A percentile compares a stretch with the other conserved stretches of the same genome.
Conservation (phyloP, 92 coral and sea anemone genomes). For the Epizoanthus stellaris region DNA sequence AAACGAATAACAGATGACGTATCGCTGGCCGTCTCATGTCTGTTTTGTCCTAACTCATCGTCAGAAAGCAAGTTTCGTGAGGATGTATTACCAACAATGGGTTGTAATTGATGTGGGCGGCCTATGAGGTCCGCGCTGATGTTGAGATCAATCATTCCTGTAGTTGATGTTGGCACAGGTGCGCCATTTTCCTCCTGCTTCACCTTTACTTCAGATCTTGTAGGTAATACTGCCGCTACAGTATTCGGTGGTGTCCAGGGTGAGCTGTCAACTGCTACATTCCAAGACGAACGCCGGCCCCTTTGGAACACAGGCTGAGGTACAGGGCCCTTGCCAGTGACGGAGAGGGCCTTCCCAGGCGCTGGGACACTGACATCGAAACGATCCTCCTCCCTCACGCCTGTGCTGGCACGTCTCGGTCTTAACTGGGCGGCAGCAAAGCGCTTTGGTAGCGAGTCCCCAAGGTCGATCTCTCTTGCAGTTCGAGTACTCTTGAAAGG, state of each 20-base stretch:
- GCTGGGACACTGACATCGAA: constrained; percentile 12
- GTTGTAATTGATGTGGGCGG: constrained; percentile 56
- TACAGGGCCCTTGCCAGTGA: background rate
- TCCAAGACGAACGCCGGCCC: constrained; percentile 37
- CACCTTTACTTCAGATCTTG: background rate
- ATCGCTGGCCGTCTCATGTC: background rate
- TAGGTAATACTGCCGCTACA: background rate
- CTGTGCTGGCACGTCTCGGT: constrained; percentile 47
- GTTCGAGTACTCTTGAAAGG: background rate
- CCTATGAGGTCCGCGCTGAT: constrained; percentile 72
- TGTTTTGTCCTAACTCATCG: background rate
- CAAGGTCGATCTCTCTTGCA: background rate
- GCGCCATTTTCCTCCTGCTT: constrained; percentile 1
- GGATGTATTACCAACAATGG: constrained; percentile 3
- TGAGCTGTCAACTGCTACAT: background rate
- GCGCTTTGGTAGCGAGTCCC: constrained; percentile 30
- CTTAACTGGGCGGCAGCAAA: constrained; percentile 26
- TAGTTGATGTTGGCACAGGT: constrained; percentile 16
- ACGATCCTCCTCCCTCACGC: constrained; percentile 37
- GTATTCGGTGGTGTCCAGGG: background rate
- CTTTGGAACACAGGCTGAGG: background rate
- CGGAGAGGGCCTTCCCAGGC: background rate
- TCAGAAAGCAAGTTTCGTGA: too few relatives aligned
- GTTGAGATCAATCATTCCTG: constrained; percentile 87
- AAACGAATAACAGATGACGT: constrained; percentile 38